Conservation (phyloP, 2,888 invertebrate genomes). For the Desoria tigrina region DNA sequence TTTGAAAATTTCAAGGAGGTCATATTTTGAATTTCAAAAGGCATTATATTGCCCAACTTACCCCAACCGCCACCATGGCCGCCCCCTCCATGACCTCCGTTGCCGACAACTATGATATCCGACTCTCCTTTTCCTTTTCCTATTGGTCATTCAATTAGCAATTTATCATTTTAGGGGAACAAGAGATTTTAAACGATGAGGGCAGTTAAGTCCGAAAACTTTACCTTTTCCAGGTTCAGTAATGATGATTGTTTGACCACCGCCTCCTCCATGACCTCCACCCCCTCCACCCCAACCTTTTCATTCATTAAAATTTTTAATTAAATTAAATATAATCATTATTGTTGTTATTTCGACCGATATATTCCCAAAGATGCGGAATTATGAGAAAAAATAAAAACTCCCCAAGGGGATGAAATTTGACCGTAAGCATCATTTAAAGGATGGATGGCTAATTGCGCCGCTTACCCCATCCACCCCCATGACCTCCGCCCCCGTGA, state of each 20-base stretch:
- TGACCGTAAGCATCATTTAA: too few relatives aligned
- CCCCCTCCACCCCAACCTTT: slow-evolving; percentile 2
- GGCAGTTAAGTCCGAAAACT: too few relatives aligned
- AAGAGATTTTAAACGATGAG: too few relatives aligned
- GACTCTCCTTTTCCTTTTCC: slow-evolving; percentile 6
- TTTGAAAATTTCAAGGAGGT: not conserved
- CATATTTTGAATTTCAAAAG: too few relatives aligned
- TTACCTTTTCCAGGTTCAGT: slow-evolving; percentile 2
- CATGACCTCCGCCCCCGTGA: slow-evolving; percentile 6
- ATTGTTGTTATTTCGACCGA: too few relatives aligned
- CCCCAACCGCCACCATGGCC: not conserved
- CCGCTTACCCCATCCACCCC: slow-evolving; percentile 5
- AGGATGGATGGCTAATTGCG: not conserved
- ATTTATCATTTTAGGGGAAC: too few relatives aligned
- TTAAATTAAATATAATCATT: not conserved
- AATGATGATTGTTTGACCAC: slow-evolving; percentile 15
- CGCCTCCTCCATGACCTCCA: slow-evolving; percentile 1
- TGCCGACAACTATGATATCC: slow-evolving; percentile 12
- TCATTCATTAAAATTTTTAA: not conserved
- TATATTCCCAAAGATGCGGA: not conserved
- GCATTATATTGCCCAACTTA: too few relatives aligned
- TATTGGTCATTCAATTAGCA: too few relatives aligned
- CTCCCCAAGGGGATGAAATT: too few relatives aligned
- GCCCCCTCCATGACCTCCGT: slow-evolving; percentile 7
- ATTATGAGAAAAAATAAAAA: not conserved